A percentile compares a stretch with the other conserved stretches of the same genome.
These are phyloP conservation scores for Gerris lacustris DNA, from an alignment of 2,888 invertebrate species.

Conservation along the genomic window DNA sequence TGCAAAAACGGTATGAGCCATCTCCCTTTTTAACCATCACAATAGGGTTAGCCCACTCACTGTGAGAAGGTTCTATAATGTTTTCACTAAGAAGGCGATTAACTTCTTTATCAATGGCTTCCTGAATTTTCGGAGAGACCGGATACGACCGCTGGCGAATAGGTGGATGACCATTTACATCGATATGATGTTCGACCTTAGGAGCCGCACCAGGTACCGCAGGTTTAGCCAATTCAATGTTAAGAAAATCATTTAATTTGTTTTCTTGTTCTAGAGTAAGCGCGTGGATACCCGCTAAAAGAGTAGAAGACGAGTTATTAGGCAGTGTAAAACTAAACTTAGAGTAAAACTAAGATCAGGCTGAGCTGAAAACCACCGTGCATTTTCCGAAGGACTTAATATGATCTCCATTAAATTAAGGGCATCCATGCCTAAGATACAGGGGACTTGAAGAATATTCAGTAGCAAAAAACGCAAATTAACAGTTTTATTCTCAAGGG, in stretches of 20 bases:
- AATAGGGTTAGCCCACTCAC: conserved; percentile 4
- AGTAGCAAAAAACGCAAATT: background rate
- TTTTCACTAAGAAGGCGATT: conserved; percentile 4
- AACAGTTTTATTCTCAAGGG: conserved; percentile 1
- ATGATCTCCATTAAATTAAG: background rate
- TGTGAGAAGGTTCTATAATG: background rate
- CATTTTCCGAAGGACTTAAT: background rate
- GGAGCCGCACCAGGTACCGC: background rate
- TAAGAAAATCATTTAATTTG: background rate
- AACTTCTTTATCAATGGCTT: conserved; percentile 9
- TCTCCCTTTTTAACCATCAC: conserved; percentile 3
- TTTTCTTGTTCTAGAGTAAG: background rate
- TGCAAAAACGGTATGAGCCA: background rate
- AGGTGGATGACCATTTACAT: background rate
- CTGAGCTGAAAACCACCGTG: background rate
- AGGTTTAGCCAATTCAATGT: background rate
- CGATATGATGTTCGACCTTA: conserved; percentile 11
- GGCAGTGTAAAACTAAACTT: background rate
- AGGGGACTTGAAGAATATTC: background rate
- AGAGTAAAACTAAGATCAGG: too few species aligned
- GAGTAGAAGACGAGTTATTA: background rate
- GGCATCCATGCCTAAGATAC: background rate
- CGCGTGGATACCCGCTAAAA: background rate
- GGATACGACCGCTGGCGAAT: conserved; percentile 5
- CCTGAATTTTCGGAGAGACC: conserved; percentile 6